Base-by-base conservation (phyloP, 1,140 invertebrate genomes). In the Parasteatoda tepidariorum region DNA sequence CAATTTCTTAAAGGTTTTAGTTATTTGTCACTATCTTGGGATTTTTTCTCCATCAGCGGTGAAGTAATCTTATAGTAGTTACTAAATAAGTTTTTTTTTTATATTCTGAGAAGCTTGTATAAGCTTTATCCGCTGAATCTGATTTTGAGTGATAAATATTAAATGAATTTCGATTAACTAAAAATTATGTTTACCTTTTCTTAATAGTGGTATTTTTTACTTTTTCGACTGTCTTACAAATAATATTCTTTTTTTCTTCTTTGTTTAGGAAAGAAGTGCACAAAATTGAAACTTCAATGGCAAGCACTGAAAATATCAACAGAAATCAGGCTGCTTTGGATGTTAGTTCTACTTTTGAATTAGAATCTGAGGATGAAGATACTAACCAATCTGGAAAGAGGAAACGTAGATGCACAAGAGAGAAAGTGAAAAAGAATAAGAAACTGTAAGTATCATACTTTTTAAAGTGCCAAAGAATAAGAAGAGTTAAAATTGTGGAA, bases 111-210 rank as follows among this genome's bases (percentile, higher is more conserved):
- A n/a, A n/a, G n/a, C n/a, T n/a, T n/a, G n/a, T n/a, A n/a, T n/a
- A n/a, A n/a, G n/a, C n/a, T n/a, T n/a, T n/a, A n/a, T n/a, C n/a
- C n/a, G n/a, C n/a, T n/a, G n/a, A n/a, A n/a, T n/a, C n/a, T n/a
- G n/a, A n/a, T 26, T 30, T 81, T 73, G 15, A 83, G 73, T 11
- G 87, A 87, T 78, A 84, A 85, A 55, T 86, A 83, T 55, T 48
- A 9, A 48, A 48, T 48, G 38, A 48, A 48, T 4, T 48, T 9
- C 38, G 9, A 9, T 48, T 48, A 1, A 48, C 38, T 48, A 13
- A 13, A 48, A n/a, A 62, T n/a, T 62, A 24, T 13, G 31, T 13
- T 30, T 62, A 30, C 18, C 24, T 30, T 0, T 22, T 15, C 9
- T 31, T 66, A 22, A 13, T n/a, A 66, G 62, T 66, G 34, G 34